Conservation (phyloP, 30 jellyfish, hydroid and myxozoan genomes). For the Aurelia sp. region DNA sequence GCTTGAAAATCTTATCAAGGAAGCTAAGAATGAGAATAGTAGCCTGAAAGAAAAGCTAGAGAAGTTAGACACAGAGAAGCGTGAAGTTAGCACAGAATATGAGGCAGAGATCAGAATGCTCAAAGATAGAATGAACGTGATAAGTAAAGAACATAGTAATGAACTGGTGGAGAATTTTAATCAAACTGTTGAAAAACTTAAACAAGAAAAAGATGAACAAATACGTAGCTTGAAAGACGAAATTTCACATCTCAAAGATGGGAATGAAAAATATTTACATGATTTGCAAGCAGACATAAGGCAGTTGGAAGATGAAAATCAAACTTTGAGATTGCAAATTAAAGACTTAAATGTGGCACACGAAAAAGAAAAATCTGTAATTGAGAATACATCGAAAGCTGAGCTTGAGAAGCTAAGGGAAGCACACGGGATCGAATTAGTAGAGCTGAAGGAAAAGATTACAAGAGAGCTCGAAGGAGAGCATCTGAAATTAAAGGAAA, state of each 20-base stretch:
- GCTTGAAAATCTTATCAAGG: neutral
- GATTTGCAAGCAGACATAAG: constrained; percentile 66
- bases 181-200: constrained; percentile 43
- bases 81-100: neutral
- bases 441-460: constrained; percentile 18
- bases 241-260: constrained; percentile 51
- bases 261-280: constrained; percentile 50
- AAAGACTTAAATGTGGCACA: constrained; percentile 24
- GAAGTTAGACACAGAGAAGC: constrained; percentile 3
- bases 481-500: constrained; percentile 37
- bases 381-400: constrained; percentile 11
- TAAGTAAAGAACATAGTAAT: constrained; percentile 34
- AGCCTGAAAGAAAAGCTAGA: constrained; percentile 8
- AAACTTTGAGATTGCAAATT: constrained; percentile 30
- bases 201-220: constrained; percentile 61
- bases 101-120: constrained; percentile 37
- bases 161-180: constrained; percentile 50
- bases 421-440: constrained; percentile 26
- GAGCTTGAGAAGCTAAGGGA: constrained; percentile 54
- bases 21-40: neutral
- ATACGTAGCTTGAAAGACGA: constrained; percentile 54
- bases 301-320: constrained; percentile 69
- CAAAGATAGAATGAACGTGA: constrained; percentile 46
- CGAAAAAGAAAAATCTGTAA: constrained; percentile 26
- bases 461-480: constrained; percentile 37